Evolutionary conservation across 1,140 invertebrate species (phyloP).

Genomic region (Musca domestica): DNA sequence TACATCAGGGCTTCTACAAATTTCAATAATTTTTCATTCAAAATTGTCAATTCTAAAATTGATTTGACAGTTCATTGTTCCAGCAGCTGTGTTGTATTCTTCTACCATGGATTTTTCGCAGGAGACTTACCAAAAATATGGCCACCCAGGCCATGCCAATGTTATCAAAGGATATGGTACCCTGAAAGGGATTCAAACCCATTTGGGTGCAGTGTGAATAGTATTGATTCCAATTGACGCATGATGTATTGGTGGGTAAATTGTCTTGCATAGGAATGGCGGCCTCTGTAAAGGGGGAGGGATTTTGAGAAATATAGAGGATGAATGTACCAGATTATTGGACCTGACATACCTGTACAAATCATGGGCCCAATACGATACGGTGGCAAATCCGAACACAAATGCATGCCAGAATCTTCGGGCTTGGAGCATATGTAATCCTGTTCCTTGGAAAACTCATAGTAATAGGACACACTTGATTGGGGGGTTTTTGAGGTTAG

Average conservation of each 20-base stretch:
- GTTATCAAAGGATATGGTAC: constrained; percentile 99
- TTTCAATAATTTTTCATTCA: no score
- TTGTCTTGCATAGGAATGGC: constrained; percentile 57
- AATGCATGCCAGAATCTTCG: constrained; percentile 93
- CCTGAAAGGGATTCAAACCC: constrained; percentile 96
- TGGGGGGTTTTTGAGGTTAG: constrained; percentile 7
- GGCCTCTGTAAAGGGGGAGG: neutral
- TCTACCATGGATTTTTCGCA: neutral
- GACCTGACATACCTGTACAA: constrained; percentile 61
- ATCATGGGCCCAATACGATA: constrained; percentile 67
- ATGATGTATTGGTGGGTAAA: constrained; percentile 65
- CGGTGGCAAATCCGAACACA: constrained; percentile 83
- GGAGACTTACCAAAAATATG: constrained; percentile 91
- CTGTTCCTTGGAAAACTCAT: constrained; percentile 80
- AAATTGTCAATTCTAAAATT: no score
- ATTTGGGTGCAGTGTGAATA: constrained; percentile 91
- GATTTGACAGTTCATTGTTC: no score
- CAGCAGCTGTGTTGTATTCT: neutral
- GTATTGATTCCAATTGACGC: constrained; percentile 99
- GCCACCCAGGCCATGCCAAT: constrained; percentile 99
- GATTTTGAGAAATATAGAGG: constrained; percentile 24
- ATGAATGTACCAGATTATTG: constrained; percentile 26
- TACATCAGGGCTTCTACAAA: neutral
- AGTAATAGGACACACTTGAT: constrained; percentile 69
- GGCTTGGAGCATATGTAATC: constrained; percentile 97